Evolutionary conservation across 2,797 vertebrate genomes (phyloP).

Genomic region (Acomys russatus): DNA sequence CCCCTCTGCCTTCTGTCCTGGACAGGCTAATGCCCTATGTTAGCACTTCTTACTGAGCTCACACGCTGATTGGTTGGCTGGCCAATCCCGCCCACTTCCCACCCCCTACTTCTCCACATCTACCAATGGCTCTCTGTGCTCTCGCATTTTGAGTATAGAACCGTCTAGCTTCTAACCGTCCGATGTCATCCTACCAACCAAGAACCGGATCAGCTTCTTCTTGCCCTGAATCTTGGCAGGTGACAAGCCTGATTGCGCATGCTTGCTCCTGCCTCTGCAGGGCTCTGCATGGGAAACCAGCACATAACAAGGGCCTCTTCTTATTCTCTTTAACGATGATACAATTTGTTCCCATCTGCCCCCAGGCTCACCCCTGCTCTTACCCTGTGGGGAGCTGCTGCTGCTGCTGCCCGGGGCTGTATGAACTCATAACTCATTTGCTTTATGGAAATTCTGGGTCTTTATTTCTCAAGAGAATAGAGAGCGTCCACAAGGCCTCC

Average conservation of each 20-base stretch:
- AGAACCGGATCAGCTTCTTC: not conserved
- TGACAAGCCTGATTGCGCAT: slow-evolving; percentile 1
- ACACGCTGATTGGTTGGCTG: not conserved
- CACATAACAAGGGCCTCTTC: slow-evolving; percentile 65
- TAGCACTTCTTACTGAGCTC: not conserved
- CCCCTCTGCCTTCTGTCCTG: not conserved
- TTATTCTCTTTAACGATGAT: slow-evolving; percentile 44
- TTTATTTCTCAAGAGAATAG: slow-evolving; percentile 72
- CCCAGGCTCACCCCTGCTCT: slow-evolving; percentile 59
- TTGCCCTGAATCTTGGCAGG: slow-evolving; percentile 29
- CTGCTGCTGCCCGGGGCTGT: slow-evolving; percentile 28
- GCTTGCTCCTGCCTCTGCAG: slow-evolving; percentile 46
- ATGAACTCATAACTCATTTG: slow-evolving; percentile 70
- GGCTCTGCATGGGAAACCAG: slow-evolving; percentile 51
- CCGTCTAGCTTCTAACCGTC: slow-evolving; percentile 5
- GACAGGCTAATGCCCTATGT: not conserved
- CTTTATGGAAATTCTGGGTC: slow-evolving; percentile 70
- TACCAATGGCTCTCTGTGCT: not conserved
- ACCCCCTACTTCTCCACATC: not conserved
- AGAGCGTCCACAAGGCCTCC: slow-evolving; percentile 63
- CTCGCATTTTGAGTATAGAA: not conserved
- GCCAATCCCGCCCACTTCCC: not conserved
- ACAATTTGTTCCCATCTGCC: slow-evolving; percentile 74
- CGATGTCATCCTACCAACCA: not conserved
- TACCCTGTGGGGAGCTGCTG: slow-evolving; percentile 49